Evolutionary conservation across 2,888 invertebrate genomes (phyloP), one percentile per base, ranked within the genome.

Genomic region (Reticulitermes lucifugus): DNA sequence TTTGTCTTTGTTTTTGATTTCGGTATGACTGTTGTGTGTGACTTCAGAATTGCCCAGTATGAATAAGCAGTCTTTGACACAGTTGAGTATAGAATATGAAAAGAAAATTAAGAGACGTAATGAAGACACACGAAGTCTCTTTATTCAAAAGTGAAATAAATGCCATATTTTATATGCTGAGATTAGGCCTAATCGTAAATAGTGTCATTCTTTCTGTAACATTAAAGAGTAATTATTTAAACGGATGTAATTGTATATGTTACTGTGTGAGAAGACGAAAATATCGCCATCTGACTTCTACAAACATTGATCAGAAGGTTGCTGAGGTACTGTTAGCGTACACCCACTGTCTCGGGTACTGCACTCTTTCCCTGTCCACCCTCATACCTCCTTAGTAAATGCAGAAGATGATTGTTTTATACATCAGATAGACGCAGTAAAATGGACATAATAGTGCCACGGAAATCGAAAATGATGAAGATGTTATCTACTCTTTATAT

Each of bases 121-220:
- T 1, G 6, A 2, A 65, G 2, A 73, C 41, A 65, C n/a, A 25
- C n/a, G n/a, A 65, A n/a, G n/a, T 65, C 65, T 25, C 2, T 25
- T 65, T 65, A n/a, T 25, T 9, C 25, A n/a, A 65, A 25, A 65
- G 65, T n/a, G 18, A 73, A 35, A 41, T 41, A 18, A 9, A 9
- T 73, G 35, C 73, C 35, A 21, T 73, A 73, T 73, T 73, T 73
- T 73, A 41, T 73, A 41, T 73, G 73, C 10, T 73, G 14, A 41
- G 73, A 73, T 73, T 73, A 73, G 73, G 41, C 73, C 73, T 73
- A 73, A 73, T 73, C 41, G 14, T 41, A 73, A 9, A 41, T 41
- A 73, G 73, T 73, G 35, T 73, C 35, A 41, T 7, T 35, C 2
- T 41, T 65, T 65, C 65, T 65, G 65, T n/a, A 25, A 65, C 9